phyloP scores from a whole-genome alignment of 2,113 vertebrate species.

The Helogale parvula region DNA sequence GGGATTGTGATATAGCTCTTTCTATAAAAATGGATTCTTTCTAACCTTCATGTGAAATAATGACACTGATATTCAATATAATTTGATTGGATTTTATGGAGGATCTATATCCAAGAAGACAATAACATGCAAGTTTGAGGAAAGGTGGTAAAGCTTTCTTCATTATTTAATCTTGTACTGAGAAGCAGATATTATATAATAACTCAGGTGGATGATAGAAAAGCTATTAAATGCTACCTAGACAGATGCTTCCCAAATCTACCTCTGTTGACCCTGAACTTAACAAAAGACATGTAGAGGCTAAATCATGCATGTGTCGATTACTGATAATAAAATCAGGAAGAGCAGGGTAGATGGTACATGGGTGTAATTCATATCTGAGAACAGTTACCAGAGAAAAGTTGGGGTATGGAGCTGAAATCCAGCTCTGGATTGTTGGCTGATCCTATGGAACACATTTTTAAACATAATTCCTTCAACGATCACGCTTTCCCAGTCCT shows the following conservation, averaged over 20 bases:
- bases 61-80: not conserved
- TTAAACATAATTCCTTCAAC: not conserved
- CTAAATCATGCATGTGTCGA: not conserved
- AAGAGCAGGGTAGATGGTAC: not conserved
- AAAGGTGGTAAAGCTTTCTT: not conserved
- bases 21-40: not conserved
- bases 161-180: slow-evolving; percentile 13
- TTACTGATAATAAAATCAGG: not conserved
- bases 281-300: not conserved
- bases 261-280: not conserved
- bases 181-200: not conserved
- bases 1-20: not conserved
- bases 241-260: not conserved
- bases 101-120: not conserved
- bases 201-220: not conserved
- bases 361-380: not conserved
- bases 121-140: not conserved
- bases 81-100: slow-evolving; percentile 11
- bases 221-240: not conserved
- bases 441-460: not conserved
- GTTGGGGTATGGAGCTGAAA: not conserved
- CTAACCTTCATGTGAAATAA: not conserved
- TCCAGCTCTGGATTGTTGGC: not conserved
- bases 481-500: not conserved
- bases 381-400: not conserved